Conservation (phyloP, 2,797 vertebrate genomes). For the Petrocephalus schoutedeni region DNA sequence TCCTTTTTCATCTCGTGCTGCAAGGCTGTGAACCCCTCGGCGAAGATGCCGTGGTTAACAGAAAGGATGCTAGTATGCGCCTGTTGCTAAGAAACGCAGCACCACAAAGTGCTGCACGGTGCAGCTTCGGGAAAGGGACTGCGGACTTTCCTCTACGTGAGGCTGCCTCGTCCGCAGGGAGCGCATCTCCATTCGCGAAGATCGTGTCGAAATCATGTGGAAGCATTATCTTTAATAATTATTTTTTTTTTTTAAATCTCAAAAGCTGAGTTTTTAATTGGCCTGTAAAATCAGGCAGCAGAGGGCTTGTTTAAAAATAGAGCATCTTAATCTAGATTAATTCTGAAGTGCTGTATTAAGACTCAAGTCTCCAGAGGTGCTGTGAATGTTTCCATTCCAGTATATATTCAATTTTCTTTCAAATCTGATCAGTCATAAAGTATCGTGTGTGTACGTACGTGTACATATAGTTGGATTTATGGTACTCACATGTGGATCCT, state of each 20-base stretch:
- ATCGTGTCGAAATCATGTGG: neutral
- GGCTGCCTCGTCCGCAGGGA: neutral
- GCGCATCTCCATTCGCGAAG: neutral
- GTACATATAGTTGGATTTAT: neutral
- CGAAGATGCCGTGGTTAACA: neutral
- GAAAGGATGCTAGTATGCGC: neutral
- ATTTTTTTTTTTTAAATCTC: neutral
- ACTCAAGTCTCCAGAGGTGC: neutral
- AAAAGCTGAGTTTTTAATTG: neutral
- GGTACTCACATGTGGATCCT: neutral
- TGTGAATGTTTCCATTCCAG: neutral
- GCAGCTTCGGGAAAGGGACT: neutral
- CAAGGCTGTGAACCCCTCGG: neutral
- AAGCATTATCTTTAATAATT: neutral
- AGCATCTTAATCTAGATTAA: neutral
- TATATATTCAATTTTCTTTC: neutral
- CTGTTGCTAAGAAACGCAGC: conserved; percentile 24
- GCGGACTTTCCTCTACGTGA: neutral
- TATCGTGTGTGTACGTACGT: neutral
- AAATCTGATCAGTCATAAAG: neutral
- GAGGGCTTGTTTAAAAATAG: neutral
- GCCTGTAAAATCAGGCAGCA: neutral
- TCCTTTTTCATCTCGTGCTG: neutral
- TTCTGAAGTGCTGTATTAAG: neutral
- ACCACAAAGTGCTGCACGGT: neutral